A percentile compares a stretch with the other conserved stretches of the same genome.
These are phyloP conservation scores for Amphipoea oculea DNA, from an alignment of 2,888 invertebrate species.

Conservation along the genomic window DNA sequence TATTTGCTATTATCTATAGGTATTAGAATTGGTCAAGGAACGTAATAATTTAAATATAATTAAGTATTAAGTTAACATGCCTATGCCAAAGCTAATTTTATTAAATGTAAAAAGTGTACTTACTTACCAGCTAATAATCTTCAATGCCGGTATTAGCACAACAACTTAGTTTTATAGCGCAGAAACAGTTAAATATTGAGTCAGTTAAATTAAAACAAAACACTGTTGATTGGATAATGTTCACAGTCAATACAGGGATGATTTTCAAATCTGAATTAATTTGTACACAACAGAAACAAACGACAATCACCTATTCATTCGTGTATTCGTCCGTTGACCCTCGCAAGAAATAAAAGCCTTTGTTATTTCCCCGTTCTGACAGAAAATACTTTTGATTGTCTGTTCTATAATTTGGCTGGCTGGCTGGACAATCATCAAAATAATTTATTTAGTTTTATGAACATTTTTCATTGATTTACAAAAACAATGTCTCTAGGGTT, in stretches of 20 bases:
- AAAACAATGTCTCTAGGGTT: neutral
- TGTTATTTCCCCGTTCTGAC: conserved; percentile 60
- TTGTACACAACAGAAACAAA: conserved; percentile 60
- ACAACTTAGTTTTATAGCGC: conserved; percentile 20
- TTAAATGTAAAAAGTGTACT: conserved; percentile 35
- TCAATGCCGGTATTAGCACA: conserved; percentile 51
- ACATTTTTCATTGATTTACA: neutral
- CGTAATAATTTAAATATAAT: neutral
- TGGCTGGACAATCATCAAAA: neutral
- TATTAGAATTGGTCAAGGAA: neutral
- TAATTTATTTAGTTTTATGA: neutral
- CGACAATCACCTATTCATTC: conserved; percentile 34
- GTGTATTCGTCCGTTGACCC: conserved; percentile 59
- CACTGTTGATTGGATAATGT: conserved; percentile 18
- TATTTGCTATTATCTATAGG: neutral
- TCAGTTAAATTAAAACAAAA: conserved; percentile 29
- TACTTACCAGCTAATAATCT: conserved; percentile 56
- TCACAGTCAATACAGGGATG: conserved; percentile 18
- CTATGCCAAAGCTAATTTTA: neutral
- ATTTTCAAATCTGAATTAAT: conserved; percentile 35
- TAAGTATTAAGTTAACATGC: neutral
- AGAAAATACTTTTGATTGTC: conserved; percentile 21
- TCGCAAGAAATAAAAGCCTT: conserved; percentile 10
- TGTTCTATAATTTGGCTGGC: too few relatives aligned
- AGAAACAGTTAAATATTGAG: neutral